Percentiles rank a stretch among this genome's conserved stretches.
phyloP scores from a whole-genome alignment of 1,140 invertebrate genomes.

The Batillaria attramentaria region DNA sequence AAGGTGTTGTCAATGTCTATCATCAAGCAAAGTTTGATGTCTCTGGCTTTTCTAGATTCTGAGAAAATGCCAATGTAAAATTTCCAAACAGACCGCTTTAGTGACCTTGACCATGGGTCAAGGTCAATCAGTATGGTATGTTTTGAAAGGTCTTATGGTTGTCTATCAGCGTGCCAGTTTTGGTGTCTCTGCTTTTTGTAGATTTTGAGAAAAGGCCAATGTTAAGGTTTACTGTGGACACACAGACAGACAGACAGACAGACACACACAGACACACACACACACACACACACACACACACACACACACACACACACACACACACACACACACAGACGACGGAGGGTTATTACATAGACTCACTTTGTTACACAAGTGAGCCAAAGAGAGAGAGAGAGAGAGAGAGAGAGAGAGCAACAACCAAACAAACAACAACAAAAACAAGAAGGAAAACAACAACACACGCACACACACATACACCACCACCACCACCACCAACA shows the following conservation, averaged over 20 bases:
- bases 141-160: no score
- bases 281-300: slow-evolving; percentile 2
- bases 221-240: no score
- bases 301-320: slow-evolving; percentile 20
- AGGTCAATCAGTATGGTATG: no score
- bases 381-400: background rate
- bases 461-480: background rate
- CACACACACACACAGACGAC: background rate
- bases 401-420: background rate
- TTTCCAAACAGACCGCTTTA: no score
- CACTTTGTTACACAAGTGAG: background rate
- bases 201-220: no score
- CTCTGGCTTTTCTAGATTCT: no score
- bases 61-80: no score
- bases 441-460: background rate
- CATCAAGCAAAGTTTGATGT: no score
- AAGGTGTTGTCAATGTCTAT: no score
- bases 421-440: background rate
- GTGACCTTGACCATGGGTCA: no score
- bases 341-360: background rate
- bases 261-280: background rate
- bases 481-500: background rate
- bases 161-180: no score
- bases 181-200: no score
- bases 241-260: slow-evolving; percentile 4